These are phyloP conservation scores for Callyntrura guangdongensis DNA, from an alignment of 2,888 invertebrate genomes.

Conservation along the genomic window DNA sequence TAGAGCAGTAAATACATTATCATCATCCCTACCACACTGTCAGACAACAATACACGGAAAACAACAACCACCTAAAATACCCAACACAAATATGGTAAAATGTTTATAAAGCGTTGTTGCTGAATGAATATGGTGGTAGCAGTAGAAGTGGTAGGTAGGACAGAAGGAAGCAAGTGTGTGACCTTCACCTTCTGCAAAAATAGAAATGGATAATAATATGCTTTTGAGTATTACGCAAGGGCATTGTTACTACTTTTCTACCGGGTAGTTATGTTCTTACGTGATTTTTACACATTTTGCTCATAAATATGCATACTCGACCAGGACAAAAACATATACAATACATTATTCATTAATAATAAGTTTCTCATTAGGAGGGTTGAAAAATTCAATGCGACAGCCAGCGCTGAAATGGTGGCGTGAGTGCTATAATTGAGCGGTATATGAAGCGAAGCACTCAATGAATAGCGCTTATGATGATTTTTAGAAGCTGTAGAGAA, in stretches of 20 bases:
- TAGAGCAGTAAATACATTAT: too few species aligned
- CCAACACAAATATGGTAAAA: too few species aligned
- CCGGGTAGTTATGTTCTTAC: neutral
- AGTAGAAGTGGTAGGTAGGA: too few species aligned
- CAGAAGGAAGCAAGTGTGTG: neutral
- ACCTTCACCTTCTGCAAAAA: conserved; percentile 14
- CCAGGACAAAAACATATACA: neutral
- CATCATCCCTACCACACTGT: too few species aligned
- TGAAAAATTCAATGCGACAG: conserved; percentile 12
- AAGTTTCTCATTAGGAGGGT: conserved; percentile 20
- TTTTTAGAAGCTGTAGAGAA: too few species aligned
- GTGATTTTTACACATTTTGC: conserved; percentile 24
- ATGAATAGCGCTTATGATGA: too few species aligned
- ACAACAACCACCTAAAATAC: too few species aligned
- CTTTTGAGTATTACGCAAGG: neutral
- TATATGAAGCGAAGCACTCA: too few species aligned
- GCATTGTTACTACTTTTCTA: neutral
- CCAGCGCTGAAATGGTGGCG: neutral
- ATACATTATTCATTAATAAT: conserved; percentile 38
- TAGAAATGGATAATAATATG: neutral
- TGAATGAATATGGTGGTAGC: neutral
- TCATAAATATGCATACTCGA: conserved; percentile 11
- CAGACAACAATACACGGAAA: too few species aligned
- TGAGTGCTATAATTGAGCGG: neutral
- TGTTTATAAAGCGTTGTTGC: too few species aligned